phyloP scores from a whole-genome alignment of 2,113 vertebrate genomes.

The Scolopax mira region DNA sequence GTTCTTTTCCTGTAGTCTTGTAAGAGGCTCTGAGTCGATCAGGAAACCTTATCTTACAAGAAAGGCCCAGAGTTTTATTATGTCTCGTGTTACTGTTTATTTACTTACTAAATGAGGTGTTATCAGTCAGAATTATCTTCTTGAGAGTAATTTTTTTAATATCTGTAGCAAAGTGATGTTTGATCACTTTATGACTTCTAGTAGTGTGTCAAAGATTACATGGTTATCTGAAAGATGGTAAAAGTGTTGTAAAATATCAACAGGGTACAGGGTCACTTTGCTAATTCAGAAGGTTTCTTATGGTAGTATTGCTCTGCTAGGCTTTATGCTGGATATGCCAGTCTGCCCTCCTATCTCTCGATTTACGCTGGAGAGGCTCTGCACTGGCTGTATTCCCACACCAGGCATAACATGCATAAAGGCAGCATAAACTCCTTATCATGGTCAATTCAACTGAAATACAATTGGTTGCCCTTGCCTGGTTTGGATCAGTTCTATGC shows the following conservation, averaged over 20 bases:
- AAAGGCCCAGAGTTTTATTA: not conserved
- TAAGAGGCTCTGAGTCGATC: too few species aligned
- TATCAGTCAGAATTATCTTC: not conserved
- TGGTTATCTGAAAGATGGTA: not conserved
- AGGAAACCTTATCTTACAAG: not conserved
- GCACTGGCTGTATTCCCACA: not conserved
- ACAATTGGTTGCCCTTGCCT: not conserved
- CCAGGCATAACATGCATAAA: fast-evolving
- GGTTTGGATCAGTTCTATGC: not conserved
- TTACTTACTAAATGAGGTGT: not conserved
- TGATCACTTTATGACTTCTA: not conserved
- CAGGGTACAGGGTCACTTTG: not conserved
- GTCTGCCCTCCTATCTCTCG: not conserved
- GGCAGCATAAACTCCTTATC: not conserved
- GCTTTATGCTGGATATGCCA: not conserved
- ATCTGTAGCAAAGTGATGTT: not conserved
- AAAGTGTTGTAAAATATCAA: not conserved
- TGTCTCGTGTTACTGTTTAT: not conserved
- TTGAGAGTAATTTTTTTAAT: not conserved
- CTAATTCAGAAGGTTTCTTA: not conserved
- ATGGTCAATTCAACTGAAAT: not conserved
- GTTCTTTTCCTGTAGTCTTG: not conserved
- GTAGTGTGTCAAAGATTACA: not conserved
- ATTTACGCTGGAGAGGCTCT: not conserved
- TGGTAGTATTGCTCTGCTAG: not conserved